Conservation (phyloP, 1,140 invertebrate species). For the Pseudobourletiella spinata region DNA sequence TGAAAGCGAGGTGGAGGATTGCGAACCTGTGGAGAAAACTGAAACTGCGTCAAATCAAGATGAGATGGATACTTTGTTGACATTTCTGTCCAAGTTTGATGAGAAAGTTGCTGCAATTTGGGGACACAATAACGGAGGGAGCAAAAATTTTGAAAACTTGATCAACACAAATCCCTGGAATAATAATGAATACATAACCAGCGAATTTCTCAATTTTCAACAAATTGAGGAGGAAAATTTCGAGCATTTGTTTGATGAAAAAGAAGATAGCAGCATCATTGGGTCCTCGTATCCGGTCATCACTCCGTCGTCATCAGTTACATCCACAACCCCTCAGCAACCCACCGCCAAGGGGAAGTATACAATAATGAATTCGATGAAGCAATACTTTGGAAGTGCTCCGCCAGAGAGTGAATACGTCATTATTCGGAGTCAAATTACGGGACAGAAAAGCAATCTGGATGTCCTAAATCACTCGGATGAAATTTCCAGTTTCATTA, state of each 20-base stretch:
- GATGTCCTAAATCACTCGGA: conserved; percentile 19
- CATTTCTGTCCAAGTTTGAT: conserved; percentile 34
- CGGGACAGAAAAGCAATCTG: conserved; percentile 6
- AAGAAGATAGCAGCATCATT: not conserved
- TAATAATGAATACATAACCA: not conserved
- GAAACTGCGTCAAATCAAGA: not conserved
- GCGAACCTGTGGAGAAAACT: not conserved
- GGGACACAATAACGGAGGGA: conserved; percentile 8
- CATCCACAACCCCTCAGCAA: not conserved
- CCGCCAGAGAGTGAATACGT: conserved; percentile 24
- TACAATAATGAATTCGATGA: conserved; percentile 29
- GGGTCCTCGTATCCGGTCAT: not conserved
- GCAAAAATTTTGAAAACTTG: not conserved
- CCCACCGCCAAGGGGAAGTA: conserved; percentile 12
- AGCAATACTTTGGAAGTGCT: conserved; percentile 21
- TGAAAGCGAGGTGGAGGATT: not conserved
- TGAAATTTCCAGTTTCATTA: conserved; percentile 2
- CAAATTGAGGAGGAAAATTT: not conserved
- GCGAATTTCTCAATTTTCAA: not conserved
- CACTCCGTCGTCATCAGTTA: not conserved
- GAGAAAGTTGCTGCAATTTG: conserved; percentile 34
- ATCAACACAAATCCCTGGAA: not conserved
- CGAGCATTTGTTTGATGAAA: not conserved
- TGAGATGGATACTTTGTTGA: conserved; percentile 30
- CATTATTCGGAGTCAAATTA: conserved; percentile 9